Percentiles rank a stretch among this genome's conserved stretches.
Evolutionary conservation across 2,797 vertebrate species (phyloP).

Genomic region (Psittacula echo): DNA sequence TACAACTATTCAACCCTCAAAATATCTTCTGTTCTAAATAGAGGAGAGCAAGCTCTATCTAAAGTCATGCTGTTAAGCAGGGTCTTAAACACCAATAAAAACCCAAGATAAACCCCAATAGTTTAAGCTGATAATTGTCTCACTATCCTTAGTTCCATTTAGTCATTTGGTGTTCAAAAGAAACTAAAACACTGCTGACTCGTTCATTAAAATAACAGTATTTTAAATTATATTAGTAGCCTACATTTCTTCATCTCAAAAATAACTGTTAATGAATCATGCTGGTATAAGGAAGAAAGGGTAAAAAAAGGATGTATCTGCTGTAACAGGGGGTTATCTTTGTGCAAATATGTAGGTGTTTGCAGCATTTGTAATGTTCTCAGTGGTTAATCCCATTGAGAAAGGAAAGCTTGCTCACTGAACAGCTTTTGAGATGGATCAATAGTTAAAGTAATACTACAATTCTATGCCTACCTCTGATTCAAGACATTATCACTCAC

Average conservation of each 20-base stretch:
- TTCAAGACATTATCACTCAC: background rate
- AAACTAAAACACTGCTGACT: constrained; percentile 34
- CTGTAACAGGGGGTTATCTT: constrained; percentile 70
- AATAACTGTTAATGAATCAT: constrained; percentile 78
- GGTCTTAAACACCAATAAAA: background rate
- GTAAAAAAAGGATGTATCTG: constrained; percentile 69
- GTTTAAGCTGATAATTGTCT: constrained; percentile 51
- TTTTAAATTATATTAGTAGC: constrained; percentile 71
- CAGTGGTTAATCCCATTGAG: constrained; percentile 43
- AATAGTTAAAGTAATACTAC: background rate
- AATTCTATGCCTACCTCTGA: background rate
- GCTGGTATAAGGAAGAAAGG: constrained; percentile 75
- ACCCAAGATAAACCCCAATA: constrained; percentile 41
- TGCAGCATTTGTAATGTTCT: constrained; percentile 33
- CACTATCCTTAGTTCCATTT: constrained; percentile 35
- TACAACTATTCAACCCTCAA: background rate
- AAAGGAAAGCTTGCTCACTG: constrained; percentile 26
- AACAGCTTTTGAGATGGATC: background rate
- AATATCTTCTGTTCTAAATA: background rate
- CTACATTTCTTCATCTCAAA: constrained; percentile 64
- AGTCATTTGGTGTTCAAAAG: constrained; percentile 40
- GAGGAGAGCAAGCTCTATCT: background rate
- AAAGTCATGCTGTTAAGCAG: background rate
- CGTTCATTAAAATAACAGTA: constrained; percentile 61
- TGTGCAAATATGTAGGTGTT: constrained; percentile 75